A percentile compares a stretch with the other conserved stretches of the same genome.
Evolutionary conservation across 2,888 invertebrate species (phyloP).

Genomic region (Hypomecis atomaria): DNA sequence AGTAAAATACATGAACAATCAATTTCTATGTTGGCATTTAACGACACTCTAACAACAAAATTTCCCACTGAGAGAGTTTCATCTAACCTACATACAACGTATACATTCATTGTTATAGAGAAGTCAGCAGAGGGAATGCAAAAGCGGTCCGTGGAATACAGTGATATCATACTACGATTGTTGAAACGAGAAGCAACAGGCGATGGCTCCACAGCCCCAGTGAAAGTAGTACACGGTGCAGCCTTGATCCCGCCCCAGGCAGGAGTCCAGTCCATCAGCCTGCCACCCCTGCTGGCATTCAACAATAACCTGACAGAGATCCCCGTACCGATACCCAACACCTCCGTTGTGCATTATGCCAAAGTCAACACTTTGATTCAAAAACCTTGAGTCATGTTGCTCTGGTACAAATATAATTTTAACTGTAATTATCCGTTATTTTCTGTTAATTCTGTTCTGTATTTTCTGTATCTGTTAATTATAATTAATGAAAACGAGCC

Average conservation of each 20-base stretch:
- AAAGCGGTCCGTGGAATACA: slow-evolving; percentile 6
- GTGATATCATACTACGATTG: slow-evolving; percentile 34
- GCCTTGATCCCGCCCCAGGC: slow-evolving; percentile 63
- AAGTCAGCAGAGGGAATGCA: neutral
- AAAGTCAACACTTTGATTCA: slow-evolving; percentile 68
- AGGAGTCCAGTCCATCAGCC: slow-evolving; percentile 63
- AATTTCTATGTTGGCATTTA: no score
- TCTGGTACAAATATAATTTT: no score
- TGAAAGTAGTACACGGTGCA: slow-evolving; percentile 60
- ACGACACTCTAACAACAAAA: no score
- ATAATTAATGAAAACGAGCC: no score
- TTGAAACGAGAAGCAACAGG: slow-evolving; percentile 48
- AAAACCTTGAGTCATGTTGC: slow-evolving; percentile 37
- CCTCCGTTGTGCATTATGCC: slow-evolving; percentile 72
- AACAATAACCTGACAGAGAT: slow-evolving; percentile 69
- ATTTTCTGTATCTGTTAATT: no score
- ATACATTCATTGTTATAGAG: neutral
- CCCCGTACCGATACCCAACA: slow-evolving; percentile 75
- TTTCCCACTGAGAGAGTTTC: no score
- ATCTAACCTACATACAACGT: no score
- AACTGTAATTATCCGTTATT: no score
- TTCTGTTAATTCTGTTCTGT: no score
- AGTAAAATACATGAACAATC: no score
- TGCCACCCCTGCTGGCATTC: slow-evolving; percentile 66
- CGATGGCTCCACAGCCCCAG: slow-evolving; percentile 37